Evolutionary conservation across 2,888 invertebrate genomes (phyloP).

Genomic region (Odontocolon sp.): DNA sequence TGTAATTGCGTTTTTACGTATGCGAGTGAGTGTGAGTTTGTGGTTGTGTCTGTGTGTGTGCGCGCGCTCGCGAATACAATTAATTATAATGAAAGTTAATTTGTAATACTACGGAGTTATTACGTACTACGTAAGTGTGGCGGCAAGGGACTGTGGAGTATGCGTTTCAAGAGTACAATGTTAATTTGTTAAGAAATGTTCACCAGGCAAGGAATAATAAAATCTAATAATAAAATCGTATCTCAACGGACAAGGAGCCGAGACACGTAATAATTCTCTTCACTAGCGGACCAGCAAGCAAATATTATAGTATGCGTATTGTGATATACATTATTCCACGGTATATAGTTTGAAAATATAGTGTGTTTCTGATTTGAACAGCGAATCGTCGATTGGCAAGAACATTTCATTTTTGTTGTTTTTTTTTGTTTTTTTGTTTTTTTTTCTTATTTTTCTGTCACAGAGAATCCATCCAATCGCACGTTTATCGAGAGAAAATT

Average conservation of each 20-base stretch:
- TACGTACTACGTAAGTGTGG: constrained; percentile 39
- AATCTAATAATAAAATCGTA: constrained; percentile 36
- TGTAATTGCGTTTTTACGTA: too few relatives aligned
- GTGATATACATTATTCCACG: constrained; percentile 33
- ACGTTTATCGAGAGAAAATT: constrained; percentile 1
- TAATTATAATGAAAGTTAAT: constrained; percentile 68
- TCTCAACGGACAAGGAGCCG: constrained; percentile 20
- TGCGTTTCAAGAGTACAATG: constrained; percentile 32
- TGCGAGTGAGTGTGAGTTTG: neutral
- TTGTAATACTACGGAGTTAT: constrained; percentile 74
- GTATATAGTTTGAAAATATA: constrained; percentile 58
- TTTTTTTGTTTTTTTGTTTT: constrained; percentile 7
- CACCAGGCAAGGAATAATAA: constrained; percentile 50
- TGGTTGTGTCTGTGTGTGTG: constrained; percentile 31
- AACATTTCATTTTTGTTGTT: neutral
- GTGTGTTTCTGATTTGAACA: constrained; percentile 35
- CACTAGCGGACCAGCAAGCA: constrained; percentile 45
- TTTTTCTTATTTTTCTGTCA: neutral
- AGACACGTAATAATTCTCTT: constrained; percentile 18
- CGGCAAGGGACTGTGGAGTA: constrained; percentile 32
- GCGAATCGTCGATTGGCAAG: constrained; percentile 24
- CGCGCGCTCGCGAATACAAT: constrained; percentile 47
- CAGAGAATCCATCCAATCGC: neutral
- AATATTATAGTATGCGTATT: constrained; percentile 35
- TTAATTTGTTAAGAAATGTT: constrained; percentile 48